Evolutionary conservation across 2,113 vertebrate species (phyloP).

Genomic region (Pelvicachromis taeniatus): DNA sequence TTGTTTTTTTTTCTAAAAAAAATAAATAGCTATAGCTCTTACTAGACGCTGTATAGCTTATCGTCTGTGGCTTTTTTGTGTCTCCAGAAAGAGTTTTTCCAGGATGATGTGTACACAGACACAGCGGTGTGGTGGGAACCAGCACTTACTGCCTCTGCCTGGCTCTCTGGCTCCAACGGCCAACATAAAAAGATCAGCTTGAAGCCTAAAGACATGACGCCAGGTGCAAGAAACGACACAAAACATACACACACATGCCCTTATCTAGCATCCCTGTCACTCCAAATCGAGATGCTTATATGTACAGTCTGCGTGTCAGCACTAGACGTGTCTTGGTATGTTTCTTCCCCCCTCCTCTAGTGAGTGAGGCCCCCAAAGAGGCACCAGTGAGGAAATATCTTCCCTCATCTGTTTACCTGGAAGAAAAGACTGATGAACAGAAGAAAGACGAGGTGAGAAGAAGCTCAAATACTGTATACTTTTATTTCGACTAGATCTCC

Average conservation of each 20-base stretch:
- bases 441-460: slow-evolving; percentile 92
- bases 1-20: background rate
- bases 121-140: slow-evolving; percentile 85
- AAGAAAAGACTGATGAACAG: slow-evolving; percentile 93
- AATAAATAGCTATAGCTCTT: background rate
- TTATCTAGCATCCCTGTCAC: background rate
- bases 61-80: background rate
- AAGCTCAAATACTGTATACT: background rate
- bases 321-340: background rate
- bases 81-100: slow-evolving; percentile 95
- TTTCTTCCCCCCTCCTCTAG: slow-evolving; percentile 55
- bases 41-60: background rate
- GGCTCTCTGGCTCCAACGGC: slow-evolving; percentile 79
- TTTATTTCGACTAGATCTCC: background rate
- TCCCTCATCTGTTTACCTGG: slow-evolving; percentile 83
- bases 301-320: background rate
- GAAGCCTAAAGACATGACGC: slow-evolving; percentile 82
- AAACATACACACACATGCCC: background rate
- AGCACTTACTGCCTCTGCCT: slow-evolving; percentile 67
- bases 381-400: slow-evolving; percentile 78
- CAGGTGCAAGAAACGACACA: slow-evolving; percentile 71
- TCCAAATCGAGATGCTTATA: background rate
- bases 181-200: slow-evolving; percentile 78
- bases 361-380: slow-evolving; percentile 88
- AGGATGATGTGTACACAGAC: slow-evolving; percentile 86